Evolutionary conservation across 2,797 vertebrate species (phyloP).

Genomic region (Cuniculus paca): DNA sequence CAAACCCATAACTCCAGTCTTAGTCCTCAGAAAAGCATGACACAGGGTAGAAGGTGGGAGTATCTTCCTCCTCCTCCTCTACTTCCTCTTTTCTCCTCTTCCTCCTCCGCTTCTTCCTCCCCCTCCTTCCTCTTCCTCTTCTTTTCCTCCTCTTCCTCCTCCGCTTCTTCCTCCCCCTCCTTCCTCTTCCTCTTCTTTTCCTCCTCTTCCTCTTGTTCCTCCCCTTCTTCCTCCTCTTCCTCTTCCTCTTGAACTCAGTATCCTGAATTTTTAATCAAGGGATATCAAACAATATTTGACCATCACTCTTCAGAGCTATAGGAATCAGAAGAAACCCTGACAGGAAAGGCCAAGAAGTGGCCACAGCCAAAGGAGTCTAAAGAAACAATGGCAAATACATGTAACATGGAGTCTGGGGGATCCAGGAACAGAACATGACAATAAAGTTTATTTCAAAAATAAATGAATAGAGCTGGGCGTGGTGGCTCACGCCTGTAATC

Average conservation of each 20-base stretch:
- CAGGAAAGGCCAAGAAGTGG: background rate
- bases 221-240: background rate
- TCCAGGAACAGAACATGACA: background rate
- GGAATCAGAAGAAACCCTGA: background rate
- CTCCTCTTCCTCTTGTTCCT: background rate
- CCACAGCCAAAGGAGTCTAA: background rate
- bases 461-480: background rate
- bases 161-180: too few species aligned
- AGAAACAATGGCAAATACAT: background rate
- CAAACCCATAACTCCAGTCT: background rate
- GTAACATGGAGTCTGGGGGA: too few species aligned
- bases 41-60: too few species aligned
- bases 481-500: background rate
- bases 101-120: too few species aligned
- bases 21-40: background rate
- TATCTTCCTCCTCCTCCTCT: too few species aligned
- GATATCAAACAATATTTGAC: background rate
- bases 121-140: too few species aligned
- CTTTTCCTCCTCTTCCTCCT: background rate
- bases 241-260: background rate
- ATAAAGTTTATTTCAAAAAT: background rate
- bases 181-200: background rate
- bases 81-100: too few species aligned
- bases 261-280: background rate
- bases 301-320: background rate